Evolutionary conservation across 1,140 invertebrate species (phyloP).

Genomic region (Coptotermes formosanus): DNA sequence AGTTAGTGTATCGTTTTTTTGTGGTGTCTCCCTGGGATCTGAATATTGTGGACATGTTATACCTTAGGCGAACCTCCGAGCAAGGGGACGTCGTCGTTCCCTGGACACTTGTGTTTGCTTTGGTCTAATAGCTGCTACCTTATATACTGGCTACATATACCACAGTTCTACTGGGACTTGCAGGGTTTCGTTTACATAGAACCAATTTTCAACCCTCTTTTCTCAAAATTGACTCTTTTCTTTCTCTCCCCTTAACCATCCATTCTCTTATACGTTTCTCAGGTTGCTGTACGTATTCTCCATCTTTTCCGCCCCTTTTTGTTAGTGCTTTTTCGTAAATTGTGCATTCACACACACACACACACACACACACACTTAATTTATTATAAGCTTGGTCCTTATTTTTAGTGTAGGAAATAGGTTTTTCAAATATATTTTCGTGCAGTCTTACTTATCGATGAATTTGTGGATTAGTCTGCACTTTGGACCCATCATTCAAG

Average conservation of each 20-base stretch:
- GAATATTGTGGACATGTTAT: neutral
- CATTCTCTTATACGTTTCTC: neutral
- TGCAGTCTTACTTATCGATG: no score
- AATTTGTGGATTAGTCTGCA: no score
- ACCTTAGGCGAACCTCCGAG: neutral
- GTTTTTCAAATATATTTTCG: no score
- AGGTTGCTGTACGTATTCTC: neutral
- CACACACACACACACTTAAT: no score
- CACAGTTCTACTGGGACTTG: neutral
- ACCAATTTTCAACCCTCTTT: neutral
- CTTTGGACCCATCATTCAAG: no score
- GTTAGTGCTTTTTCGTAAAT: neutral
- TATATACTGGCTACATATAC: neutral
- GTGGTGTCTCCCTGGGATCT: neutral
- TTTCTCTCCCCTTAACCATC: neutral
- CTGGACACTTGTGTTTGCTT: slow-evolving; percentile 11
- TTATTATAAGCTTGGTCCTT: neutral
- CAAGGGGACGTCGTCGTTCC: neutral
- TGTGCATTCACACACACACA: neutral
- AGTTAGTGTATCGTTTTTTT: no score
- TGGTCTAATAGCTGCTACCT: slow-evolving; percentile 13
- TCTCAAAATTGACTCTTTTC: neutral
- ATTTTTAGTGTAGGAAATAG: no score
- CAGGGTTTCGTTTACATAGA: slow-evolving; percentile 16
- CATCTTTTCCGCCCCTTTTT: neutral